Evolutionary conservation across 2,797 vertebrate species (phyloP), one percentile per base, ranked within the genome.

Genomic region (Sphaeramia orbicularis): DNA sequence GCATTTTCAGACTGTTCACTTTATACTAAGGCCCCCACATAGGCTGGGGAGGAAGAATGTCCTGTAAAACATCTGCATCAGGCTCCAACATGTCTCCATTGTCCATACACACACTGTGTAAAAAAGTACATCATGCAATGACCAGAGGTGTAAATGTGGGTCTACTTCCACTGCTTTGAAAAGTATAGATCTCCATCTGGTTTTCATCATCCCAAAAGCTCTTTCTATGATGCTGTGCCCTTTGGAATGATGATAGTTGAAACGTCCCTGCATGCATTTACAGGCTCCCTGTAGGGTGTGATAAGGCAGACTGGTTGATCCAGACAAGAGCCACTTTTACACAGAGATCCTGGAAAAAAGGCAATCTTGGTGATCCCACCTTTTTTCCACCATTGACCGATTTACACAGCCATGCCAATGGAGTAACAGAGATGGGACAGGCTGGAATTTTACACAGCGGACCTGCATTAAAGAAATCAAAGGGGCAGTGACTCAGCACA

Each of bases 181-280:
- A 21, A 65, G 53, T 9, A 47, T 72, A 10, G 37, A 40, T 27
- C 70, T 65, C 54, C 61, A 59, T 18, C 53, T 36, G 1, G 44
- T 68, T 11, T 67, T 74, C 57, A 67, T 63, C 0, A 69, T 48
- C 2, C 65, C 59, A 53, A n/a, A n/a, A n/a, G n/a, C n/a, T n/a
- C n/a, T n/a, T n/a, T n/a, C n/a, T n/a, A n/a, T n/a, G n/a, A n/a
- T n/a, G n/a, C n/a, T n/a, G n/a, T n/a, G n/a, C n/a, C n/a, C 41
- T 42, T 14, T 58, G 16, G 59, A 51, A 21, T 75, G 59, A 37
- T 47, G 35, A 13, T 32, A 45, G 32, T 65, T 76, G 11, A 71
- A 66, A 5, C 13, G n/a, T 2, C n/a, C 4, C 45, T 71, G 54
- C 11, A 35, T 15, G 16, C 48, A 7, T 59, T 40, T 1, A 76